Base-by-base conservation (phyloP, 2,888 invertebrate genomes). In the Clunio marinus region DNA sequence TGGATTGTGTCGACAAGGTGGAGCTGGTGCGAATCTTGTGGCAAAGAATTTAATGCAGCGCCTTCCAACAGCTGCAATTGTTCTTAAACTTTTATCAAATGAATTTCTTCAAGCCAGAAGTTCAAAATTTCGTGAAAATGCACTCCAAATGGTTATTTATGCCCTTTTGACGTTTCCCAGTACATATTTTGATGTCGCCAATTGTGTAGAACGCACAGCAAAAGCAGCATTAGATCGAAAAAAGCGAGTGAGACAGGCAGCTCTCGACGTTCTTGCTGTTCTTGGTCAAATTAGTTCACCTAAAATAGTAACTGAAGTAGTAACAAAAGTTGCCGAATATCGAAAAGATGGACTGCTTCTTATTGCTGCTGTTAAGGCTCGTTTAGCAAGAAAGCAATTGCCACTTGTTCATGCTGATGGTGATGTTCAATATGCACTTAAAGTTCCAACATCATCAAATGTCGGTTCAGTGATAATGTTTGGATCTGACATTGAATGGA, bases 401-500 rank as follows among this genome's bases (percentile, higher is more conserved):
- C 91, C 92, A 0, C 80, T 84, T 62, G 86, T 86, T 27, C 86
- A 85, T 69, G 77, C 82, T 13, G 88, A 91, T 74, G 90, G 91
- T 7, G 82, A 86, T 25, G 84, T 93, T 3, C 83, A 89, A 71
- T 91, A 91, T 76, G 86, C 88, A 7, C 80, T 87, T n/a, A 84
- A 84, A 71, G 80, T 86, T 65, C 84, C 85, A 66, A 78, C 77
- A 51, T 73, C 73, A 22, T 70, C 73, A 63, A 62, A 51, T 41
- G 70, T 70, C 28, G 75, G 75, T 35, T 76, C 78, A 68, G 67
- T 73, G 71, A 62, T 68, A 65, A 71, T 73, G 20, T 78, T 80
- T 76, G 86, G 87, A 55, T 83, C 87, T 7, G 91, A 91, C 76
- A 82, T 89, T 35, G 88, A 89, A 68, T 91, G 91, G 90, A 85